Base-by-base conservation (phyloP, 2,888 invertebrate genomes). In the Ptilodon capucinus region DNA sequence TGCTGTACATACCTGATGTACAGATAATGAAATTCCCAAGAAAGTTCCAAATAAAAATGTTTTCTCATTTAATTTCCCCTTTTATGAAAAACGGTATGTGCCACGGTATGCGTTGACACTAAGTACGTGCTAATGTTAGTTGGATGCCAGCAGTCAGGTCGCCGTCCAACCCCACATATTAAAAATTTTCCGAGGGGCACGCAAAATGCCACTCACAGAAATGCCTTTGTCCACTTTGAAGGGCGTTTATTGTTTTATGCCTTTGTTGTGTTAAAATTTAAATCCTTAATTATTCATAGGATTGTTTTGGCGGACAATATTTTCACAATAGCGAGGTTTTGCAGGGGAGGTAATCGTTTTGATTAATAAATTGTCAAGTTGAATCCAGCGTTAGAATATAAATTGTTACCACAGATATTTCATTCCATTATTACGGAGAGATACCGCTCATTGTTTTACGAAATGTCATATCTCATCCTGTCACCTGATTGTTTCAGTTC, bases 311-410 rank as follows among this genome's bases (percentile, higher is more conserved):
- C 73, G 74, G 81, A 84, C 86, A 88, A 87, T 91, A 91, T 90
- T 91, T 91, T 86, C 90, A 90, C 89, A 91, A 91, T 88, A 87
- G 88, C 57, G 59, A 68, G 81, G 84, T 80, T 78, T 82, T 75
- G 80, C 79, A 71, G 74, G 90, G 85, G 87, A 80, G 85, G 90
- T 88, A 91, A 91, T 91, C 88, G 89, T 81, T 87, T 86, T 91
- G 91, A 91, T 90, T 90, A 91, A 91, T 91, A 91, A 90, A 91
- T 91, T 91, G 91, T 90, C 91, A 91, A 90, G 84, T 88, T 86
- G 89, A 84, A 91, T 90, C 88, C 91, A 84, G 81, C 69, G 86
- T 81, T 86, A 84, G 85, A 86, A 86, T 88, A 88, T 91, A 86
- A 90, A 91, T 91, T 87, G 90, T 86, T 81, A 84, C 90, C 89